Evolutionary conservation across 2,888 invertebrate species (phyloP).

Genomic region (Oxystoma pomonae): DNA sequence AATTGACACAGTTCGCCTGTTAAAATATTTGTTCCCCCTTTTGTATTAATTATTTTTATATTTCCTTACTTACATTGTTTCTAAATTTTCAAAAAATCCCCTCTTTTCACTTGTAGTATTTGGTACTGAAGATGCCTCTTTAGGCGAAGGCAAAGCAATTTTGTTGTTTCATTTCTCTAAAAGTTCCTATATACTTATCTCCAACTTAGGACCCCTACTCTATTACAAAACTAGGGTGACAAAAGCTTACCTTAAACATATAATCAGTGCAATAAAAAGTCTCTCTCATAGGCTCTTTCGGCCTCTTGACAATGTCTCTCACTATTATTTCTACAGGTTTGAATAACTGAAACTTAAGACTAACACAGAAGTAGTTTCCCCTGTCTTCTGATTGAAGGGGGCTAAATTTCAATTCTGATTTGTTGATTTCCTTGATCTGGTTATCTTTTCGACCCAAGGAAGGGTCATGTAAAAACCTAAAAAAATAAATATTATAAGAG

Average conservation of each 20-base stretch:
- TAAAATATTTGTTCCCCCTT: no score
- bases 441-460: not conserved
- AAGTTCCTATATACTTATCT: no score
- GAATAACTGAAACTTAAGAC: slow-evolving; percentile 39
- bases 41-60: no score
- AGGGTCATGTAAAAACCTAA: not conserved
- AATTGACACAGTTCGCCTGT: no score
- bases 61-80: no score
- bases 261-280: slow-evolving; percentile 38
- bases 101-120: no score
- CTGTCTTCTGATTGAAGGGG: slow-evolving; percentile 38
- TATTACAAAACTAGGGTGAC: no score
- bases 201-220: no score
- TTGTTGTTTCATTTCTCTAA: no score
- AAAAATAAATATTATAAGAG: not conserved
- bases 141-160: no score
- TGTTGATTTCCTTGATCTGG: slow-evolving; percentile 33
- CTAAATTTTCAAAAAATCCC: no score
- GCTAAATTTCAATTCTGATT: slow-evolving; percentile 38
- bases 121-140: no score
- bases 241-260: slow-evolving; percentile 39
- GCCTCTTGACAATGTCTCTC: slow-evolving; percentile 30
- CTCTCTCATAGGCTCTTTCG: slow-evolving; percentile 30
- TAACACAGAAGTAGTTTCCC: slow-evolving; percentile 42
- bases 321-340: slow-evolving; percentile 38